Conservation (phyloP, 2,797 vertebrate species). For the Crenichthys baileyi region DNA sequence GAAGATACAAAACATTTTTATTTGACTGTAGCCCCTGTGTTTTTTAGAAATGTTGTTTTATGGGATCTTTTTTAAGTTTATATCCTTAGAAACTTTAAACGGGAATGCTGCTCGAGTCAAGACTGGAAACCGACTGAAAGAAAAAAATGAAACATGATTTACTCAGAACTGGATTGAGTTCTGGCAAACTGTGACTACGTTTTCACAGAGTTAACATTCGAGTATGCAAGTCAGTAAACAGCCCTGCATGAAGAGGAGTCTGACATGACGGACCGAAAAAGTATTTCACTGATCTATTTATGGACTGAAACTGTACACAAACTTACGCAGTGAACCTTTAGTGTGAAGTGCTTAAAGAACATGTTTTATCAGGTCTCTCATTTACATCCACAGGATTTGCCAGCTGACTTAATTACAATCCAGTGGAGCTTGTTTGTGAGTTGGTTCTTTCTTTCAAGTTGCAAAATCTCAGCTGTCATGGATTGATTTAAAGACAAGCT, state of each 20-base stretch:
- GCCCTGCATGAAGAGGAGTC: slow-evolving; percentile 23
- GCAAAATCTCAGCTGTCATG: slow-evolving; percentile 3
- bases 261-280: slow-evolving; percentile 20
- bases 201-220: slow-evolving; percentile 9
- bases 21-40: background rate
- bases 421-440: slow-evolving; percentile 30
- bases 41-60: background rate
- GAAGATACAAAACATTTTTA: too few relatives aligned
- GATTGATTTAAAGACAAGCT: slow-evolving; percentile 34
- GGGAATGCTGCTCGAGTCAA: background rate
- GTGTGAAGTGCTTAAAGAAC: slow-evolving; percentile 24
- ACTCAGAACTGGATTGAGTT: background rate
- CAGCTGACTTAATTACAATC: slow-evolving; percentile 48
- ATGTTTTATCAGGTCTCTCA: slow-evolving; percentile 47
- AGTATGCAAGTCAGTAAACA: slow-evolving; percentile 3
- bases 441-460: slow-evolving; percentile 17
- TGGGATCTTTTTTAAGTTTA: background rate
- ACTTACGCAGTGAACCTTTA: background rate
- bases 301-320: slow-evolving; percentile 34
- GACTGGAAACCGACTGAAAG: background rate
- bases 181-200: background rate
- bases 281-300: slow-evolving; percentile 46
- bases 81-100: background rate
- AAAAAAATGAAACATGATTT: background rate
- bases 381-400: slow-evolving; percentile 35